Percentiles rank a stretch among this genome's conserved stretches.
These are phyloP conservation scores for Alfaro cultratus DNA, from an alignment of 2,797 vertebrate genomes.

Conservation along the genomic window DNA sequence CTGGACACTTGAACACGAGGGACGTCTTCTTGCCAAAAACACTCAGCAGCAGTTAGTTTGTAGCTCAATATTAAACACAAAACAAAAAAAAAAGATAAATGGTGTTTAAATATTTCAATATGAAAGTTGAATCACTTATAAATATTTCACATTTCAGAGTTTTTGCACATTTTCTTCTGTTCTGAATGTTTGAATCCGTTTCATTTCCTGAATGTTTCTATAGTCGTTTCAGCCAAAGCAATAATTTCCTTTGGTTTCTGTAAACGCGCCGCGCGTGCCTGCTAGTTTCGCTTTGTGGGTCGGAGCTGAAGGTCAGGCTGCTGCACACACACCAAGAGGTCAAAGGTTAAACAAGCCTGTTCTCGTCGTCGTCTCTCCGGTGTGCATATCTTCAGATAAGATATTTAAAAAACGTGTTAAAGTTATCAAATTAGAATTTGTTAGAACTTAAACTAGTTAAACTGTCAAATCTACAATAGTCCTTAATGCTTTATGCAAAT, in stretches of 20 bases:
- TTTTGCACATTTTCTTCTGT: slow-evolving; percentile 36
- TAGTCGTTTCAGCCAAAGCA: slow-evolving; percentile 74
- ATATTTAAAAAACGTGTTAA: not conserved
- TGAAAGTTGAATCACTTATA: not conserved
- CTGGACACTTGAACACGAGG: slow-evolving; percentile 32
- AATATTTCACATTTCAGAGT: not conserved
- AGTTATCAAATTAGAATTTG: not conserved
- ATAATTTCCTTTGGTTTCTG: slow-evolving; percentile 66
- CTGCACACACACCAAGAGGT: not conserved
- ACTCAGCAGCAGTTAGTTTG: slow-evolving; percentile 43
- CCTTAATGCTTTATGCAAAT: not conserved
- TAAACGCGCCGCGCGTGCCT: slow-evolving; percentile 55
- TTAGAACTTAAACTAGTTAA: not conserved
- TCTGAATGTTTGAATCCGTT: slow-evolving; percentile 68
- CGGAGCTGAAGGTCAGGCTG: slow-evolving; percentile 1
- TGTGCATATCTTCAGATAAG: not conserved
- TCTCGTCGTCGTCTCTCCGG: not conserved
- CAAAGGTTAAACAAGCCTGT: not conserved
- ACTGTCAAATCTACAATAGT: not conserved
- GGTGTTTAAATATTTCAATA: slow-evolving; percentile 13
- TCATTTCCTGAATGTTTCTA: slow-evolving; percentile 67
- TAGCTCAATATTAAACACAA: slow-evolving; percentile 21
- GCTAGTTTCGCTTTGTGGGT: slow-evolving; percentile 23
- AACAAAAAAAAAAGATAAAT: slow-evolving; percentile 11
- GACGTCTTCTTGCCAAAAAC: slow-evolving; percentile 66